Percentiles rank a stretch among this genome's conserved stretches.
phyloP scores from a whole-genome alignment of 2,797 vertebrate species.

The Acanthis flammea region DNA sequence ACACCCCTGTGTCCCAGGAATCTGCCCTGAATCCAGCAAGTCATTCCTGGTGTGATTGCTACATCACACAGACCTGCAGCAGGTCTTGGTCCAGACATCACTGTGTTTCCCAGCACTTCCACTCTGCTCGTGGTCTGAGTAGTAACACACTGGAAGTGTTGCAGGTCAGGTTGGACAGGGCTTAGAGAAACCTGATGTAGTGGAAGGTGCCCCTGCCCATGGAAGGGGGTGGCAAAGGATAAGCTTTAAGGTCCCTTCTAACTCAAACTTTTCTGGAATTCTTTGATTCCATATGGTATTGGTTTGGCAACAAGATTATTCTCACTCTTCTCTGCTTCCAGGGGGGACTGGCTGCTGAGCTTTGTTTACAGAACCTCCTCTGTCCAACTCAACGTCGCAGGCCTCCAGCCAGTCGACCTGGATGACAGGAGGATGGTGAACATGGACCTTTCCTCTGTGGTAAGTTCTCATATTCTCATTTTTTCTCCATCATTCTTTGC shows the following conservation, averaged over 20 bases:
- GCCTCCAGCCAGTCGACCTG: slow-evolving; percentile 88
- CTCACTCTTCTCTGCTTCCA: slow-evolving; percentile 25
- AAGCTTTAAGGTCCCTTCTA: neutral
- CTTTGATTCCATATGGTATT: neutral
- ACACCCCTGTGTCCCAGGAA: neutral
- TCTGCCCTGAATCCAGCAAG: neutral
- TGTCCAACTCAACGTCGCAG: slow-evolving; percentile 87
- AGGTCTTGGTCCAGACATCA: neutral
- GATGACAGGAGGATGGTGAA: slow-evolving; percentile 88
- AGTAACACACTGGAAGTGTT: neutral
- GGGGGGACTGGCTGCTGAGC: slow-evolving; percentile 94
- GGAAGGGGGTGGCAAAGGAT: neutral
- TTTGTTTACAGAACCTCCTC: slow-evolving; percentile 93
- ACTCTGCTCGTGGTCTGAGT: rapidly evolving
- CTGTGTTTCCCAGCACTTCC: neutral
- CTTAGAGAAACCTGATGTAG: neutral
- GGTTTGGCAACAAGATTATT: neutral
- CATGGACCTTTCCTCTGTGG: slow-evolving; percentile 91
- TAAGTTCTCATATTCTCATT: slow-evolving; percentile 59
- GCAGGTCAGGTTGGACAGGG: neutral
- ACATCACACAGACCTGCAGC: neutral
- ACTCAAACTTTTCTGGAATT: neutral
- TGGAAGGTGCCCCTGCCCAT: neutral
- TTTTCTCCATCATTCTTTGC: neutral
- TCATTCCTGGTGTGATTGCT: neutral